Evolutionary conservation across 2,888 invertebrate genomes (phyloP), one percentile per base, ranked within the genome.

Genomic region (Parnassius apollo): DNA sequence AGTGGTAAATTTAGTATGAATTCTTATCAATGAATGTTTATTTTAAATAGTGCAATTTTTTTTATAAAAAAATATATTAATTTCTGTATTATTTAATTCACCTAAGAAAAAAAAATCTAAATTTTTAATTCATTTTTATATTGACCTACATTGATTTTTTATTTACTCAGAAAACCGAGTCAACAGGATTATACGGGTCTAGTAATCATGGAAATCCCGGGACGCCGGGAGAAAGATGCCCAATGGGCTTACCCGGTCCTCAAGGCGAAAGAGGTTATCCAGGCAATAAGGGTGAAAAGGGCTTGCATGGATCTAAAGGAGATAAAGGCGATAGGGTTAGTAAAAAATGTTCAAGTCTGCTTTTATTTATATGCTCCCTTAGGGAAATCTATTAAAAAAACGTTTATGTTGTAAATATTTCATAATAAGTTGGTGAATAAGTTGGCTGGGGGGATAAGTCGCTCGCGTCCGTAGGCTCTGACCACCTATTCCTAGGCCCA

Each of bases 251-350:
- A 48, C 77, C 89, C 22, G 95, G 95, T 42, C 92, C 93, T 52
- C 92, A 93, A 74, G 95, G 95, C 64, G 95, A 95, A 78, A 88
- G 94, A 71, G 95, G 95, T 50, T 92, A 93, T 71, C 86, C 86
- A 61, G 93, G 93, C 55, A 88, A 87, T 73, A 93, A 93, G 77
- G 95, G 95, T 57, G 93, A 93, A 70, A 89, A 93, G 65, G 94
- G 94, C 77, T 91, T 93, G 85, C 87, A 92, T 59, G 93, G 93
- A 65, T 83, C 93, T 66, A 94, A 94, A 82, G 94, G 96, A 68
- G 92, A 93, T 72, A 95, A 95, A 88, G 96, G 96, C 68, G 95
- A 95, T 75, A 94, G 96, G 86, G 97, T 94, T 81, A 93, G 93
- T 91, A 75, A 71, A 74, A 64, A 64, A 65, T 52, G 59, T 59